phyloP scores from a whole-genome alignment of 2,113 vertebrate genomes.

The Mesoclemmys tuberculata region DNA sequence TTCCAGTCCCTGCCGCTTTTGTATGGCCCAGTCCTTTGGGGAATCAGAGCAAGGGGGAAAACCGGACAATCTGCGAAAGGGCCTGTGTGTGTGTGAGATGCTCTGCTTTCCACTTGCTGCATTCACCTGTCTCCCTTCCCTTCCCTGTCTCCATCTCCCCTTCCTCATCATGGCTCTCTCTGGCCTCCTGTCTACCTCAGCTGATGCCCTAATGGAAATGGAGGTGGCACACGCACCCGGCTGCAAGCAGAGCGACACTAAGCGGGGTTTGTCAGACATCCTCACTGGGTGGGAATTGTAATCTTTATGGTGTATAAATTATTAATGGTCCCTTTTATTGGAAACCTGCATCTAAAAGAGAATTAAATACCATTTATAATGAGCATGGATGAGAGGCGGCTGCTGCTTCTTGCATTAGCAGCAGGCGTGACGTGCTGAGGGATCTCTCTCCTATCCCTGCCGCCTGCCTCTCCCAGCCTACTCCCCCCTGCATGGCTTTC shows the following conservation, averaged over 20 bases:
- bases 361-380: constrained; percentile 72
- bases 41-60: fast-evolving
- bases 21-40: neutral
- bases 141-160: neutral
- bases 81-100: neutral
- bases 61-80: neutral
- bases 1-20: neutral
- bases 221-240: fast-evolving
- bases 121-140: fast-evolving
- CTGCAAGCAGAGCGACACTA: neutral
- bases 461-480: neutral
- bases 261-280: constrained; percentile 10
- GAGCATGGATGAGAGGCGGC: neutral
- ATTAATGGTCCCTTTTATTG: constrained; percentile 62
- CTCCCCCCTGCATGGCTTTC: neutral
- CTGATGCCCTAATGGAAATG: fast-evolving
- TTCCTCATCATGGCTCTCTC: neutral
- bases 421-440: neutral
- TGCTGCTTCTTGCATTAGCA: constrained; percentile 4
- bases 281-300: neutral
- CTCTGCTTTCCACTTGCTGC: too few relatives aligned
- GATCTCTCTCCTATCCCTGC: neutral
- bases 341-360: constrained; percentile 21
- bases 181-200: neutral
- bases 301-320: constrained; percentile 68